These are phyloP conservation scores for Melanerpes formicivorus DNA, from an alignment of 2,113 vertebrate genomes.

Conservation along the genomic window DNA sequence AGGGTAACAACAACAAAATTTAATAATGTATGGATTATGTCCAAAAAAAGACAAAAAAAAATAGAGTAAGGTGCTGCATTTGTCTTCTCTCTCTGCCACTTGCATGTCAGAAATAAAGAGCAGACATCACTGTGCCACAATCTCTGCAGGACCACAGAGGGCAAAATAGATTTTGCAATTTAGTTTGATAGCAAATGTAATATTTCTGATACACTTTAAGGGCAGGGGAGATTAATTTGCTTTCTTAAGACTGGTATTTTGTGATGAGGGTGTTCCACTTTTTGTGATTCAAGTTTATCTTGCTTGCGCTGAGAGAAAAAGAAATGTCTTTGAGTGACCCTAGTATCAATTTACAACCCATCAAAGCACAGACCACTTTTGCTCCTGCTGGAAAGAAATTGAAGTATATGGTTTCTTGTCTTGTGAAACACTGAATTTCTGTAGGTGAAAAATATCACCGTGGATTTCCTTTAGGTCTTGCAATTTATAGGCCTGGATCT, in stretches of 20 bases:
- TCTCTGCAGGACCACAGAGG: not conserved
- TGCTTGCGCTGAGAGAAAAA: not conserved
- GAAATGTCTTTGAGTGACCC: not conserved
- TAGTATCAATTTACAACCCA: not conserved
- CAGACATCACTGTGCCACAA: not conserved
- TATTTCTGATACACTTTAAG: slow-evolving; percentile 27
- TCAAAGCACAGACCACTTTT: not conserved
- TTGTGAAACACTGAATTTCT: not conserved
- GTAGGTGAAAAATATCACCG: not conserved
- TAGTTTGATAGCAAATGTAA: not conserved
- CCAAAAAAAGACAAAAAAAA: slow-evolving; percentile 19
- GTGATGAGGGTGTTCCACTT: not conserved
- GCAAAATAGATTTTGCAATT: slow-evolving; percentile 27
- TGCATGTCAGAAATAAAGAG: slow-evolving; percentile 28
- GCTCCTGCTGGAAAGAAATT: not conserved
- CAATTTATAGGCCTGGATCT: not conserved
- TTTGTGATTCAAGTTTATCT: not conserved
- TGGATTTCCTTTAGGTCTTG: not conserved
- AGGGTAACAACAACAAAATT: slow-evolving; percentile 54
- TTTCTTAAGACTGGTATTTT: not conserved
- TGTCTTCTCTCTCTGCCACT: slow-evolving; percentile 32
- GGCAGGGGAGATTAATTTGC: not conserved
- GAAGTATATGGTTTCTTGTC: not conserved
- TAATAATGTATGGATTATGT: slow-evolving; percentile 59
- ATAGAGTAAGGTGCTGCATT: not conserved